Conservation (phyloP, 2,888 invertebrate species). For the Ornithoptera alexandrae region DNA sequence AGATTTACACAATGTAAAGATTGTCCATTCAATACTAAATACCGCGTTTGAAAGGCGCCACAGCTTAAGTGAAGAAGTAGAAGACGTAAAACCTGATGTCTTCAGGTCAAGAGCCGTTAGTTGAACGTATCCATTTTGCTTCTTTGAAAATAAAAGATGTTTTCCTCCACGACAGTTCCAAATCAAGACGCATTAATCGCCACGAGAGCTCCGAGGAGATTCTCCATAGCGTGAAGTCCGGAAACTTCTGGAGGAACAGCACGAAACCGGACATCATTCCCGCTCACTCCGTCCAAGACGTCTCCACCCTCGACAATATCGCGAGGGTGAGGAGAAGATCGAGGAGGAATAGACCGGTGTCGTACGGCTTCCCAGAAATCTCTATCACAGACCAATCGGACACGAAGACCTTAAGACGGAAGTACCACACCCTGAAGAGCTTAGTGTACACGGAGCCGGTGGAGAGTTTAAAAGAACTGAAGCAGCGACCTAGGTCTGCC, state of each 20-base stretch:
- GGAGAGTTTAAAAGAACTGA: slow-evolving; percentile 63
- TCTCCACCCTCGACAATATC: slow-evolving; percentile 40
- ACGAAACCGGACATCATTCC: slow-evolving; percentile 73
- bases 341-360: slow-evolving; percentile 53
- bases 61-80: too few species aligned
- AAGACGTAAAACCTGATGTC: too few species aligned
- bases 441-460: slow-evolving; percentile 70
- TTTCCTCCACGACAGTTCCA: slow-evolving; percentile 36
- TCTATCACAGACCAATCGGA: slow-evolving; percentile 65
- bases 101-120: too few species aligned
- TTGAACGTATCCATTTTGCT: too few species aligned
- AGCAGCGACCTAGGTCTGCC: slow-evolving; percentile 66
- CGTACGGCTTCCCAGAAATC: slow-evolving; percentile 70
- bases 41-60: too few species aligned
- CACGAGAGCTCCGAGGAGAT: slow-evolving; percentile 68
- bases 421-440: slow-evolving; percentile 58
- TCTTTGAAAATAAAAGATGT: too few species aligned
- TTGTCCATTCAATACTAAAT: too few species aligned
- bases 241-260: slow-evolving; percentile 66
- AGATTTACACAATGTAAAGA: too few species aligned
- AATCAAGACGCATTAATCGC: slow-evolving; percentile 46
- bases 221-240: slow-evolving; percentile 61
- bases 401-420: slow-evolving; percentile 50
- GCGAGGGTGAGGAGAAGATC: slow-evolving; percentile 57
- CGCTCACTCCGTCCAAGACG: slow-evolving; percentile 48